These are phyloP conservation scores for Drosophila pseudotalamancana DNA, from an alignment of 2,888 invertebrate genomes.

Conservation along the genomic window DNA sequence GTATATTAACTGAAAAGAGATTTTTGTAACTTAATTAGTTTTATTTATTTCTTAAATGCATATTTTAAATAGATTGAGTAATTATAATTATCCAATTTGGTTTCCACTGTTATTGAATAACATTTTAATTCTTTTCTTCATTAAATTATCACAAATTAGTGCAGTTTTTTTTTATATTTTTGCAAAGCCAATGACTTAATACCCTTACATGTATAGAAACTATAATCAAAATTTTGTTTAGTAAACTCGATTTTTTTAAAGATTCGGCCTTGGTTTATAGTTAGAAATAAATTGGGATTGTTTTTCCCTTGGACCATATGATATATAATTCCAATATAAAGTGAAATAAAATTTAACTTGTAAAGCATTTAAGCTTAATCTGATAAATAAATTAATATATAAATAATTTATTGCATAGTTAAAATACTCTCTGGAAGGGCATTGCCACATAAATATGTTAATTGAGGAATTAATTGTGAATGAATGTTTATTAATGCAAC, in stretches of 20 bases:
- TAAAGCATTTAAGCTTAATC: no score
- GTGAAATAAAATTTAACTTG: no score
- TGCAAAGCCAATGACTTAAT: neutral
- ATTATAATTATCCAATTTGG: no score
- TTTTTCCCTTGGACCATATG: no score
- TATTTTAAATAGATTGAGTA: neutral
- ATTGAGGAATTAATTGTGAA: conserved; percentile 1
- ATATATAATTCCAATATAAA: no score
- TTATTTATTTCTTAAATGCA: neutral
- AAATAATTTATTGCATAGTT: neutral
- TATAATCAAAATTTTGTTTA: no score
- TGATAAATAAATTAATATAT: no score
- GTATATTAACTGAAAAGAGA: neutral
- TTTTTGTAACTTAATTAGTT: neutral
- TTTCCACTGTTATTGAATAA: neutral
- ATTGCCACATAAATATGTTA: neutral
- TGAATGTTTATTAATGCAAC: conserved; percentile 17
- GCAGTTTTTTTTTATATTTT: neutral
- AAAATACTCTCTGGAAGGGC: neutral
- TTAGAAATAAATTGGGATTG: no score
- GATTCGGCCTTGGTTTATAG: no score
- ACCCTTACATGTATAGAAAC: neutral
- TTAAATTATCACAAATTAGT: neutral
- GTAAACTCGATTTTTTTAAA: no score
- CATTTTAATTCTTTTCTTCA: neutral